Percentiles rank a stretch among this genome's conserved stretches.
Evolutionary conservation across 2,113 vertebrate genomes (phyloP).

Genomic region (Nannospalax galili): DNA sequence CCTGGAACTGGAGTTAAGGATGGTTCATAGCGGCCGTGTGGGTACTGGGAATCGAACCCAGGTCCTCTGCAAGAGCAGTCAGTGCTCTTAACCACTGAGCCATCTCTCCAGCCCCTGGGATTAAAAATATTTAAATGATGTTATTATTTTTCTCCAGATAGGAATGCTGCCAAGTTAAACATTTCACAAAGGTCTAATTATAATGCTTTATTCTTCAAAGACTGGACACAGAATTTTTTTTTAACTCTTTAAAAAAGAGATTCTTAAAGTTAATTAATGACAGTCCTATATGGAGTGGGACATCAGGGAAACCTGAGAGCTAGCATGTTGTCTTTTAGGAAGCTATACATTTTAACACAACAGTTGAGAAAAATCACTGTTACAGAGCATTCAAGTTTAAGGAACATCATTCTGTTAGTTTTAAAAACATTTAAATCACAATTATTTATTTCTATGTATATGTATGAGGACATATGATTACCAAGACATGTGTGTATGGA

Average conservation of each 20-base stretch:
- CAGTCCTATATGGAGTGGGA: rapidly evolving
- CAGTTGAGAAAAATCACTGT: background rate
- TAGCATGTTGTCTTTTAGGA: background rate
- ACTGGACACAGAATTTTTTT: background rate
- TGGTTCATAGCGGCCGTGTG: too few species aligned
- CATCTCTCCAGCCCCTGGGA: too few species aligned
- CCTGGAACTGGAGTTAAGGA: too few species aligned
- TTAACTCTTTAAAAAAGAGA: background rate
- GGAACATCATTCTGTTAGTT: background rate
- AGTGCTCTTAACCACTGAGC: too few species aligned
- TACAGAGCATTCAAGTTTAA: background rate
- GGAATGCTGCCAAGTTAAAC: background rate
- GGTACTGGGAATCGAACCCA: too few species aligned
- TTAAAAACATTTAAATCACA: too few species aligned
- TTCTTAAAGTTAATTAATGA: background rate
- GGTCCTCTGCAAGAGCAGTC: too few species aligned
- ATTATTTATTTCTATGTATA: too few species aligned
- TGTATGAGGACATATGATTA: too few species aligned
- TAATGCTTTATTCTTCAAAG: background rate
- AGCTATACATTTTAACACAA: background rate
- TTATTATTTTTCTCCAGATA: background rate
- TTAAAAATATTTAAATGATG: background rate
- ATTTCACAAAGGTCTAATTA: background rate
- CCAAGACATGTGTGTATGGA: too few species aligned
- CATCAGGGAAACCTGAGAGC: background rate